phyloP scores from a whole-genome alignment of 2,113 vertebrate genomes.

The Cottus gobio region DNA sequence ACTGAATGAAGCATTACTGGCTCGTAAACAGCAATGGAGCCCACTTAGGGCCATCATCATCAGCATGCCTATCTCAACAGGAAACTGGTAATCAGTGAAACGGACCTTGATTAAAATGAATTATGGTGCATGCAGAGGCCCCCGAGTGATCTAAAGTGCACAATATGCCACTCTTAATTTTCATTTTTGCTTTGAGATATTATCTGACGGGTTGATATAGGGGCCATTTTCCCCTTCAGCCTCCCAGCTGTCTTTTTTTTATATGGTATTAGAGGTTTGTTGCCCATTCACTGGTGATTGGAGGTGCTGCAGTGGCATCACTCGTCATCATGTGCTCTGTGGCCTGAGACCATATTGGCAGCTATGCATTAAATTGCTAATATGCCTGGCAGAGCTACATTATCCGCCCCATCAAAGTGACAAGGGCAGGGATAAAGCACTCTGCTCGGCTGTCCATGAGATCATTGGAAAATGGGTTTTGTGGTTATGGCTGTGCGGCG shows the following conservation, averaged over 20 bases:
- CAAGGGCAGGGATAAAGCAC: constrained; percentile 59
- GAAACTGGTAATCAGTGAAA: constrained; percentile 62
- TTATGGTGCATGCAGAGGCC: constrained; percentile 30
- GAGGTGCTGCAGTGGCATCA: constrained; percentile 24
- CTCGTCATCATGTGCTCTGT: constrained; percentile 43
- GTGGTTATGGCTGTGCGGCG: constrained; percentile 34
- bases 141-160: constrained; percentile 28
- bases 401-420: constrained; percentile 66
- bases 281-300: constrained; percentile 17
- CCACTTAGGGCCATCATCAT: too few species aligned
- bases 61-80: constrained; percentile 54
- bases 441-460: constrained; percentile 52
- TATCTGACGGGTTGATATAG: constrained; percentile 25
- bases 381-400: constrained; percentile 65
- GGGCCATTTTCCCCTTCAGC: not conserved
- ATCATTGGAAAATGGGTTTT: constrained; percentile 67
- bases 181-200: constrained; percentile 27
- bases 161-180: constrained; percentile 44
- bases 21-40: constrained; percentile 50
- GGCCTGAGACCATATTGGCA: constrained; percentile 49
- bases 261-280: not conserved
- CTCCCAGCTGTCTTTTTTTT: not conserved
- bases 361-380: constrained; percentile 72
- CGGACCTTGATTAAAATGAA: constrained; percentile 54
- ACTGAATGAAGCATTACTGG: constrained; percentile 43